Evolutionary conservation across 2,797 vertebrate genomes (phyloP).

Genomic region (Trichosurus vulpecula): DNA sequence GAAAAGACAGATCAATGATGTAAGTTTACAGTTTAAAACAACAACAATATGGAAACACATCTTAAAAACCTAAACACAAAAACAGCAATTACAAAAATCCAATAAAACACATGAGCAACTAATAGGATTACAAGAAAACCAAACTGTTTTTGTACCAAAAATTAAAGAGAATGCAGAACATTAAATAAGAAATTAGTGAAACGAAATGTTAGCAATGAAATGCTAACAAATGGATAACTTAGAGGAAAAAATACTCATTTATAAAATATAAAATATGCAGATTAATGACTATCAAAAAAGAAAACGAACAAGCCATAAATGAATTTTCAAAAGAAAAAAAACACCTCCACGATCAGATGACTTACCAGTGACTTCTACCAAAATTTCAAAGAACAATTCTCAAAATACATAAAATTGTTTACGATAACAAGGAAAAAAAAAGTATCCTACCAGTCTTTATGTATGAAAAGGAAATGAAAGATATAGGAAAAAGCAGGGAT

Average conservation of each 20-base stretch:
- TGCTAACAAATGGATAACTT: not conserved
- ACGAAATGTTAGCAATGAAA: not conserved
- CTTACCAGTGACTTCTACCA: not conserved
- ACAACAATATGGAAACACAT: not conserved
- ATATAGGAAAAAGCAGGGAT: not conserved
- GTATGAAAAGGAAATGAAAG: not conserved
- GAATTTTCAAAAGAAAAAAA: not conserved
- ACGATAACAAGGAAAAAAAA: not conserved
- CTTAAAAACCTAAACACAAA: not conserved
- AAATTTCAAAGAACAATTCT: not conserved
- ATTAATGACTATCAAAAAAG: not conserved
- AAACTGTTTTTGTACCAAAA: not conserved
- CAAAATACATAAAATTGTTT: not conserved
- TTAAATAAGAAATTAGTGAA: not conserved
- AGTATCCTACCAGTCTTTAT: not conserved
- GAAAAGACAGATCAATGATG: not conserved
- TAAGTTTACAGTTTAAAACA: not conserved
- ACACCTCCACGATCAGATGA: not conserved
- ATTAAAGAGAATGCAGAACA: not conserved
- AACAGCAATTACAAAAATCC: not conserved
- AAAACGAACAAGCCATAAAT: not conserved
- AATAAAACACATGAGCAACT: too few relatives aligned
- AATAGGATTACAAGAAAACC: too few relatives aligned
- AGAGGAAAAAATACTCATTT: not conserved
- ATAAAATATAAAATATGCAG: constrained; percentile 22